These are phyloP conservation scores for Stenotaenia linearis DNA, from an alignment of 2,888 invertebrate genomes.

Conservation along the genomic window DNA sequence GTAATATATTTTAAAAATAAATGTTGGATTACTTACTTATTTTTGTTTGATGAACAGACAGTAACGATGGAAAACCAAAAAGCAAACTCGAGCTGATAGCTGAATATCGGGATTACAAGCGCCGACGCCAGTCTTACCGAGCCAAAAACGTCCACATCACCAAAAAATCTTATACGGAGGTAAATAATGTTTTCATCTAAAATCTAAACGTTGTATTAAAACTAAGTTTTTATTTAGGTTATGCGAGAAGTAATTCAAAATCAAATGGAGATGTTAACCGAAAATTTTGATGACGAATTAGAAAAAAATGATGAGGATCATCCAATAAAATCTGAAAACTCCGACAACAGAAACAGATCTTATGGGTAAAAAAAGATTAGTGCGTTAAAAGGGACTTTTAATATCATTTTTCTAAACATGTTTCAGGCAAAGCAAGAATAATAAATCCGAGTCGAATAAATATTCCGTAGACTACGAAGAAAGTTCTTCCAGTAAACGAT, in stretches of 20 bases:
- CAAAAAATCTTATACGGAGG: conserved; percentile 47
- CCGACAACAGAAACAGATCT: background rate
- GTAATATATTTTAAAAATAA: background rate
- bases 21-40: background rate
- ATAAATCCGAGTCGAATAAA: background rate
- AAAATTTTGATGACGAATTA: background rate
- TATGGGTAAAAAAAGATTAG: background rate
- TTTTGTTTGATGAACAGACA: background rate
- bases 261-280: conserved; percentile 33
- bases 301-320: background rate
- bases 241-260: conserved; percentile 39
- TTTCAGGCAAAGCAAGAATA: background rate
- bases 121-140: conserved; percentile 46
- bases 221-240: conserved; percentile 32
- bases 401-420: background rate
- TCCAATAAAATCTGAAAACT: background rate
- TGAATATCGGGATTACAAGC: conserved; percentile 44
- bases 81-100: conserved; percentile 43
- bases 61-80: conserved; percentile 34
- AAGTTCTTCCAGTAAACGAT: background rate
- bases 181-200: conserved; percentile 36
- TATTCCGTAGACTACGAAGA: too few relatives aligned
- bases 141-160: conserved; percentile 48
- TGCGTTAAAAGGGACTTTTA: background rate
- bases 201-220: too few relatives aligned